phyloP scores from a whole-genome alignment of 2,888 invertebrate genomes.

The Athalia rosae region DNA sequence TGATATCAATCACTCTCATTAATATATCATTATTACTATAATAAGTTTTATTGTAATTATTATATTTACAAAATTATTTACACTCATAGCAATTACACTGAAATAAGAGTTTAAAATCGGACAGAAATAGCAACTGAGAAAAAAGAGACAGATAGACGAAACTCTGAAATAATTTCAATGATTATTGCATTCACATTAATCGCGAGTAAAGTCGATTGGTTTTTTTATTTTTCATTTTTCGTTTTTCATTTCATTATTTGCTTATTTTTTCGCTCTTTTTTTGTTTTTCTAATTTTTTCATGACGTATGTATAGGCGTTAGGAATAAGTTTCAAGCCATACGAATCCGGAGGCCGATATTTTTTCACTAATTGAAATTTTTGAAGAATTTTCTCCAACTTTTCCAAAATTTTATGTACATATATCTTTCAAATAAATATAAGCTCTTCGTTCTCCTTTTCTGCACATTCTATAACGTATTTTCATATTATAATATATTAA shows the following conservation, averaged over 20 bases:
- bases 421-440: too few species aligned
- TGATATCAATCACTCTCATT: conserved; percentile 41
- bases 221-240: conserved; percentile 46
- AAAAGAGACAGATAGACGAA: too few species aligned
- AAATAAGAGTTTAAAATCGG: conserved; percentile 25
- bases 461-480: background rate
- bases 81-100: conserved; percentile 11
- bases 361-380: too few species aligned
- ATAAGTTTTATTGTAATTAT: conserved; percentile 45
- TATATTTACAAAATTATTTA: conserved; percentile 41
- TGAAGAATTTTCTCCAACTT: too few species aligned
- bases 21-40: conserved; percentile 34
- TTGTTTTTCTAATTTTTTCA: conserved; percentile 35
- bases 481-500: conserved; percentile 8
- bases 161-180: too few species aligned
- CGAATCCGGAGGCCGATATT: too few species aligned
- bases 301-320: too few species aligned
- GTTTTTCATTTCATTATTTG: conserved; percentile 51
- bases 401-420: too few species aligned
- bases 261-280: conserved; percentile 37
- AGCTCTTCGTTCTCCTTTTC: background rate
- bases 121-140: too few species aligned
- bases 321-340: too few species aligned
- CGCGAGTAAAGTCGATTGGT: background rate
- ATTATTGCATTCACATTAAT: too few species aligned